Base-by-base conservation (phyloP, 2,797 vertebrate genomes). In the Macroramphosus scolopax region DNA sequence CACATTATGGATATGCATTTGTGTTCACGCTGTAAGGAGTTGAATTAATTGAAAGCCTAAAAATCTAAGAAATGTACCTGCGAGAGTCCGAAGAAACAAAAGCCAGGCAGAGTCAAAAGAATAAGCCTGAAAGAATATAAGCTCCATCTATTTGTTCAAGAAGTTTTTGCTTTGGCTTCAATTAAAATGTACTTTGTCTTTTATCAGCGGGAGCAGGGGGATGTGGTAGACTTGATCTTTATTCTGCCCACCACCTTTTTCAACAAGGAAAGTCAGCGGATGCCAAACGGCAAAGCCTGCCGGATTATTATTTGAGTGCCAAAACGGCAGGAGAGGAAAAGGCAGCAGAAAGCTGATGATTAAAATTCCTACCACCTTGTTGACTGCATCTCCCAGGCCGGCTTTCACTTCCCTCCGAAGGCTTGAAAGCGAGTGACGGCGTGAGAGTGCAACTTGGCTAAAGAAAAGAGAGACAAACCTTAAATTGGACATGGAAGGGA, bases 291-390 rank as follows among this genome's bases (percentile, higher is more conserved):
- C 64, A 73, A 80, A 82, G 69, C 56, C 68, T 75, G 75, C 75
- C 42, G 55, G 65, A 77, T 83, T 69, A 75, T 87, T 81, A 83
- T 80, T 77, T 61, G 53, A 74, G 77, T 68, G 79, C 80, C 81
- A 83, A 77, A 82, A 75, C 58, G 50, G 68, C 64, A 41, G 77
- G 72, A 77, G 76, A 85, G 77, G 59, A 73, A 81, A 75, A 78
- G 75, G 69, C 68, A 73, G 69, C 67, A 81, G 75, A 80, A 74
- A 79, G 69, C 57, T 41, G 17, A 58, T 85, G 68, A 89, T 88
- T 87, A 83, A 84, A 81, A 87, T 82, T 85, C 85, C 72, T 67
- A 64, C 67, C 75, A 82, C 66, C 77, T 76, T 84, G 75, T 80
- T 80, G 72, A 69, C 68, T 77, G 71, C 64, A 75, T 78, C 72